Evolutionary conservation across 2,797 vertebrate genomes (phyloP).

Genomic region (Sebastes alutus): DNA sequence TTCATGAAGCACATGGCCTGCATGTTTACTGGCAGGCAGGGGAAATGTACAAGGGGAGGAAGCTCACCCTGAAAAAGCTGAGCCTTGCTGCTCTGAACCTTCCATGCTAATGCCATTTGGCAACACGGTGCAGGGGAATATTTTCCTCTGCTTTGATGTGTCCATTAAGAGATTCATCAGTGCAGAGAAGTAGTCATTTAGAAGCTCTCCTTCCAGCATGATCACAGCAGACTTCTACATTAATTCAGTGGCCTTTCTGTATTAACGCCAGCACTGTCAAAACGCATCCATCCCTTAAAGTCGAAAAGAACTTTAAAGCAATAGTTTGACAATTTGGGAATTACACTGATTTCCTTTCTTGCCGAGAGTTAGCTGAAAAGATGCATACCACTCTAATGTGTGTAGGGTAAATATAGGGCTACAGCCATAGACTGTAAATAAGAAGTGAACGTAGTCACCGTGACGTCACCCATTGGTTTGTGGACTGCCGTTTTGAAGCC

Average conservation of each 20-base stretch:
- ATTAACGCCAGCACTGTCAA: slow-evolving; percentile 51
- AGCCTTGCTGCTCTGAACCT: slow-evolving; percentile 48
- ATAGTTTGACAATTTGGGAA: slow-evolving; percentile 17
- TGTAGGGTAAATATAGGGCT: neutral
- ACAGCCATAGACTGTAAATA: neutral
- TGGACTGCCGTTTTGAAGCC: too few species aligned
- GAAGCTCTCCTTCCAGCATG: slow-evolving; percentile 57
- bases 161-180: slow-evolving; percentile 73
- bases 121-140: slow-evolving; percentile 58
- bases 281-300: slow-evolving; percentile 40
- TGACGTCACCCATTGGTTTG: too few species aligned
- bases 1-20: slow-evolving; percentile 51
- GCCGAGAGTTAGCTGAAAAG: neutral
- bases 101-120: slow-evolving; percentile 72
- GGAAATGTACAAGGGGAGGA: slow-evolving; percentile 38
- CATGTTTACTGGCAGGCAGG: slow-evolving; percentile 64
- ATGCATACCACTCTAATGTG: neutral
- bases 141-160: slow-evolving; percentile 74
- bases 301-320: slow-evolving; percentile 11
- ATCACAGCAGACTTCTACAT: slow-evolving; percentile 66
- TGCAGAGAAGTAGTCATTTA: slow-evolving; percentile 60
- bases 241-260: slow-evolving; percentile 47
- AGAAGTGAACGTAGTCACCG: neutral
- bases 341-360: neutral
- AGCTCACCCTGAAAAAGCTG: slow-evolving; percentile 51